Conservation (phyloP, 2,113 vertebrate genomes). For the Phalacrocorax pelagicus region DNA sequence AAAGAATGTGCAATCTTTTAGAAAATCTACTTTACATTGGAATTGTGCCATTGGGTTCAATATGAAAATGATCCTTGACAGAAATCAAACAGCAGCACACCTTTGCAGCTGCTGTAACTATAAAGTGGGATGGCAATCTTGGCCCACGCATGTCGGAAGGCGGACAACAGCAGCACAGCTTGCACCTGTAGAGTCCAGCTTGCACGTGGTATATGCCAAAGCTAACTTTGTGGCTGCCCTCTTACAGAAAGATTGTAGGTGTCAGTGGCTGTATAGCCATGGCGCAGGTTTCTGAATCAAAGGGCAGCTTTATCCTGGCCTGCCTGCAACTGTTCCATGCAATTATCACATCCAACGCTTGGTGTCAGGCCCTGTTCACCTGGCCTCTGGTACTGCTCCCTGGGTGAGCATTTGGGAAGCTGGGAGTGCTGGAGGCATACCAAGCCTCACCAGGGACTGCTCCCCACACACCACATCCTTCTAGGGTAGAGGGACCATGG, state of each 20-base stretch:
- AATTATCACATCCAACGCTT: not conserved
- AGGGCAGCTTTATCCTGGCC: not conserved
- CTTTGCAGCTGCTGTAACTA: not conserved
- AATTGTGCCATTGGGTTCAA: not conserved
- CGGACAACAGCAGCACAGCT: not conserved
- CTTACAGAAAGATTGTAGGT: not conserved
- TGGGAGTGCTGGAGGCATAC: not conserved
- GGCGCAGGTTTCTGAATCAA: not conserved
- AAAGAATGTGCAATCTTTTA: not conserved
- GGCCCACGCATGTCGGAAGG: accelerated
- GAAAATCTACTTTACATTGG: not conserved
- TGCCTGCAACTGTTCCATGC: not conserved
- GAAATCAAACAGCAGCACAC: not conserved
- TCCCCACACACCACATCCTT: not conserved
- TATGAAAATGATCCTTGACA: not conserved
- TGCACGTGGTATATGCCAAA: not conserved
- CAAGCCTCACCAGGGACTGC: not conserved
- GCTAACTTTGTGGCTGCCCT: not conserved
- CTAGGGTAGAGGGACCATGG: not conserved
- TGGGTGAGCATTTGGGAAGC: not conserved
- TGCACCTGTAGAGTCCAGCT: not conserved
- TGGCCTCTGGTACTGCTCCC: not conserved
- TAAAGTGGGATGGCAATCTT: not conserved
- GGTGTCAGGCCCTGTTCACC: not conserved
- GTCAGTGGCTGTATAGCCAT: not conserved